These are phyloP conservation scores for Cynodonichthys magdalenae DNA, from an alignment of 2,797 vertebrate genomes.

Conservation along the genomic window DNA sequence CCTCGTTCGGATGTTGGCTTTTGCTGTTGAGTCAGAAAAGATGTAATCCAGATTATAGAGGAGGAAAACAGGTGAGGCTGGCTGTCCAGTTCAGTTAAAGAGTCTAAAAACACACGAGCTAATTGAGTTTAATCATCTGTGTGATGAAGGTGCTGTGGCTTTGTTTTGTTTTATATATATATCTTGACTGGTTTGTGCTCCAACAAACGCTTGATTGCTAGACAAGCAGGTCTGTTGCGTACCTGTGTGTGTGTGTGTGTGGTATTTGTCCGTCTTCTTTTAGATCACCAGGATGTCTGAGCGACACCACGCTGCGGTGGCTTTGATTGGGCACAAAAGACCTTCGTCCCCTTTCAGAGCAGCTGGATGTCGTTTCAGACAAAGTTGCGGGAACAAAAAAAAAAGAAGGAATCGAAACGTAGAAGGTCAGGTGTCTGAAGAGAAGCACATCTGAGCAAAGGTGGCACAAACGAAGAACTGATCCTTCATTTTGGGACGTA, in stretches of 20 bases:
- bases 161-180: constrained; percentile 1
- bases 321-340: constrained; percentile 37
- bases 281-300: constrained; percentile 10
- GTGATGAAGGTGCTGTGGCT: constrained; percentile 12
- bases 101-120: constrained; percentile 7
- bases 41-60: constrained; percentile 41
- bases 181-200: constrained; percentile 4
- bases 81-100: constrained; percentile 9
- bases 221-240: constrained; percentile 15
- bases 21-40: constrained; percentile 37
- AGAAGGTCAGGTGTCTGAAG: constrained; percentile 21
- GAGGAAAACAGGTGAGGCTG: constrained; percentile 18
- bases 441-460: constrained; percentile 17
- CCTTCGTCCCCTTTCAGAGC: constrained; percentile 18
- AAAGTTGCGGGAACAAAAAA: neutral
- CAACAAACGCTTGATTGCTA: constrained; percentile 8
- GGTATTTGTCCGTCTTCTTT: constrained; percentile 14
- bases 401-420: neutral
- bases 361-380: constrained; percentile 16
- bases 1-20: constrained; percentile 40
- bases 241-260: constrained; percentile 22
- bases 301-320: constrained; percentile 24
- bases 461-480: neutral
- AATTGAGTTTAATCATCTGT: neutral
- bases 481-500: constrained; percentile 13